These are phyloP conservation scores for Sparidentex hasta DNA, from an alignment of 2,797 vertebrate species.

Conservation along the genomic window DNA sequence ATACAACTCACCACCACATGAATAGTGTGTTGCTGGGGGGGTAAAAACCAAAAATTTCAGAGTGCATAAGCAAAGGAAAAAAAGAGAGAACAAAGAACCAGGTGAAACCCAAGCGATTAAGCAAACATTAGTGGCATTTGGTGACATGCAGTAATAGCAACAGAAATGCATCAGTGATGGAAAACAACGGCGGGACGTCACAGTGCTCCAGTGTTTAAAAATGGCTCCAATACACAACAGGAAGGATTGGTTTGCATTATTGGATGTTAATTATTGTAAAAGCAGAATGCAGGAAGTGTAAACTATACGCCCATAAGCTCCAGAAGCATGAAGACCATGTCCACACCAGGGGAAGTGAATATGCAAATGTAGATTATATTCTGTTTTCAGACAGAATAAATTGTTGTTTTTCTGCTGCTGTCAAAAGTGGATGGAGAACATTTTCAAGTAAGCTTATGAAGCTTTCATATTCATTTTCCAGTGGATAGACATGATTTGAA, in stretches of 20 bases:
- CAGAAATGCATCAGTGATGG: constrained; percentile 67
- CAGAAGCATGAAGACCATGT: constrained; percentile 26
- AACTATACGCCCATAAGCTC: constrained; percentile 36
- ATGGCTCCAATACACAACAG: constrained; percentile 1
- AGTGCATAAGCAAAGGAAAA: constrained; percentile 93
- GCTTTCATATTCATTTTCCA: not conserved
- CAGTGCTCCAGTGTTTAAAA: constrained; percentile 20
- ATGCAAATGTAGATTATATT: constrained; percentile 4
- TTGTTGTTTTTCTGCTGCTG: not conserved
- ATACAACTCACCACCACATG: constrained; percentile 99
- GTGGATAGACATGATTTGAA: constrained; percentile 17
- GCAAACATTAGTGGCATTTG: constrained; percentile 77
- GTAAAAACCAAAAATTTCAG: constrained; percentile 92
- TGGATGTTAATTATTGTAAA: constrained; percentile 28
- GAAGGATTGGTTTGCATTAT: constrained; percentile 16
- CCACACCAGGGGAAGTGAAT: not conserved
- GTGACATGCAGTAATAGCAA: constrained; percentile 78
- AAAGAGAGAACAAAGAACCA: constrained; percentile 90
- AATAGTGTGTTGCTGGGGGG: constrained; percentile 98
- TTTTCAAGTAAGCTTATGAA: not conserved
- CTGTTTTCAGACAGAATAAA: not conserved
- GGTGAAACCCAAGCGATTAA: constrained; percentile 80
- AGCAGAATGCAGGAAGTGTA: constrained; percentile 41
- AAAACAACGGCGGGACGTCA: constrained; percentile 58
- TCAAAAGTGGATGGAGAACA: not conserved